Evolutionary conservation across 2,797 vertebrate genomes (phyloP), one percentile per base, ranked within the genome.

Genomic region (Gadopsis bispinosus): DNA sequence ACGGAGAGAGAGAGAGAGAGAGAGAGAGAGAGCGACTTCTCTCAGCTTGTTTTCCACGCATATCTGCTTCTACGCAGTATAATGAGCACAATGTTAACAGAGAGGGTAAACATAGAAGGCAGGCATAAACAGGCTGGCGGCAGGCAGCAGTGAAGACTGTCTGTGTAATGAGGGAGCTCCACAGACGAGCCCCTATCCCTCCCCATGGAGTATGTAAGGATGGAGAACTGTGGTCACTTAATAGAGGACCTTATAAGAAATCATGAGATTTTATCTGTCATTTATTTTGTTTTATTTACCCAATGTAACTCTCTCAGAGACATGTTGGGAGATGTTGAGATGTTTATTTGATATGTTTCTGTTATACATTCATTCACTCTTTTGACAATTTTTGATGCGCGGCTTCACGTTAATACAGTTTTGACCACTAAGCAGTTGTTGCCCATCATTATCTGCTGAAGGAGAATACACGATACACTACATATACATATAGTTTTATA

Each of bases 21-120:
- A 61, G 47, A 19, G 33, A 56, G 22, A 56, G 29, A 41, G 54
- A 45, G 47, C 75, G 64, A 68, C 63, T 74, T 83, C 78, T 81
- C 65, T 84, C 68, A 31, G 79, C 63, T 81, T 84, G 82, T 85
- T 87, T 89, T 79, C 75, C 37, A 56, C 54, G 60, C 76, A 77
- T 87, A 64, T 88, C 77, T 83, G 81, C 82, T 86, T 71, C 86
- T 50, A 37, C 50, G 65, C 75, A 45, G 74, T 65, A 85, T 88
- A 88, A 91, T 92, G 91, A 93, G 80, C 76, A 82, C 90, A 79
- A 87, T 85, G 87, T 89, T 87, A 89, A 88, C 81, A 89, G 73
- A 83, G 69, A 81, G 72, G 72, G 82, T 88, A 92, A 91, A 91
- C 88, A 90, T 60, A 77, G 82, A 74, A 76, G 70, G 83, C 77